phyloP scores from a whole-genome alignment of 1,140 invertebrate species.

The Anadara kagoshimensis region DNA sequence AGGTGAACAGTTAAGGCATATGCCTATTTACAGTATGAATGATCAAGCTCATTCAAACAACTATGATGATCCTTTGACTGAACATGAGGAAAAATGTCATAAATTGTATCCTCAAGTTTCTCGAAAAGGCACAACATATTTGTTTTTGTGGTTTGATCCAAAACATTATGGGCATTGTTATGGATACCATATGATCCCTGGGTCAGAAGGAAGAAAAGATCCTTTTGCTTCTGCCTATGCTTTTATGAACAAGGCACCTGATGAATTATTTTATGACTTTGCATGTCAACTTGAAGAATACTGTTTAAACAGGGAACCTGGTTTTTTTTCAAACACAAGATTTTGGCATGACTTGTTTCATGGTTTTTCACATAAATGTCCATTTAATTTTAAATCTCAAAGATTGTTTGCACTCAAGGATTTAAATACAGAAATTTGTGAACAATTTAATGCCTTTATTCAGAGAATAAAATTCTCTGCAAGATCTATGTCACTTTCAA shows the following conservation, averaged over 20 bases:
- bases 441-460: constrained; percentile 45
- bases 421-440: constrained; percentile 45
- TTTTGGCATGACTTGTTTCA: constrained; percentile 50
- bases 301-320: constrained; percentile 43
- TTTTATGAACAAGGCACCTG: constrained; percentile 30
- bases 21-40: constrained; percentile 32
- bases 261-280: constrained; percentile 47
- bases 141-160: constrained; percentile 48
- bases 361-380: constrained; percentile 42
- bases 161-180: constrained; percentile 42
- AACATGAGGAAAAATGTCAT: background rate
- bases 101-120: constrained; percentile 13
- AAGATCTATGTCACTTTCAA: constrained; percentile 24
- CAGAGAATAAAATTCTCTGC: constrained; percentile 41
- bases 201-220: constrained; percentile 43
- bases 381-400: constrained; percentile 30
- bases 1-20: constrained; percentile 17
- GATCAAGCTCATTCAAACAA: constrained; percentile 7
- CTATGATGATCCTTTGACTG: constrained; percentile 36
- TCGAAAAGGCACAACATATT: constrained; percentile 18
- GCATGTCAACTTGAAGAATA: constrained; percentile 39
- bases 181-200: constrained; percentile 39
- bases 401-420: constrained; percentile 25
- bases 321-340: constrained; percentile 28
- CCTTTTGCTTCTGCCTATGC: constrained; percentile 38